Evolutionary conservation across 2,888 invertebrate genomes (phyloP), one percentile per base, ranked within the genome.

Genomic region (Trichopria drosophilae): DNA sequence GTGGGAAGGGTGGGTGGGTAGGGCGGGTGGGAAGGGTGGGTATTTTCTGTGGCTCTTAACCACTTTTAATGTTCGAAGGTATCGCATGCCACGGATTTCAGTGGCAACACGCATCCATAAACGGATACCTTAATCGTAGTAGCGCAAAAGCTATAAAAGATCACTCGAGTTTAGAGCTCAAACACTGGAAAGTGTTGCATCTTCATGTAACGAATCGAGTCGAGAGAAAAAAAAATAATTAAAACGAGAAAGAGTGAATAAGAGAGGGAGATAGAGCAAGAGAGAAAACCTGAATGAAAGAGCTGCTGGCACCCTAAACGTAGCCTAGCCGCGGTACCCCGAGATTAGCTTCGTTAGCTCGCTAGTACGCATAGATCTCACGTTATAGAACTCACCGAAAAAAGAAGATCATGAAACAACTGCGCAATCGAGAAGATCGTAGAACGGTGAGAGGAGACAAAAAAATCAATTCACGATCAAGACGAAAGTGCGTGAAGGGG

Each of bases 301-400:
- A 57, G 51, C 31, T 57, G 63, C 59, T 59, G 63, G 65, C 56
- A 46, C 49, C 39, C 41, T 56, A 58, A 51, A 40, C 50, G 55
- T 60, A 63, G 59, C 55, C 55, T 63, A 59, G 64, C 62, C 56
- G 18, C 24, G 44, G 45, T 48, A 51, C 41, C 51, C 54, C 49
- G 46, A 42, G 41, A 50, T 44, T 50, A 58, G 55, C 53, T 62
- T 60, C 54, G 55, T 61, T 60, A 62, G 55, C 55, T 60, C 57
- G 57, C 57, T 59, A 56, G 58, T 61, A 60, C 39, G 59, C 66
- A 65, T 69, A 69, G 71, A 71, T 69, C 62, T 71, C 71, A 71
- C 71, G 71, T 71, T 70, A 68, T 71, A 64, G 67, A 66, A 62
- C 59, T 60, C 61, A 63, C 53, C 53, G 43, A 58, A 60, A 54